These are phyloP conservation scores for Macrotus californicus DNA, from an alignment of 2,113 vertebrate genomes.

Conservation along the genomic window DNA sequence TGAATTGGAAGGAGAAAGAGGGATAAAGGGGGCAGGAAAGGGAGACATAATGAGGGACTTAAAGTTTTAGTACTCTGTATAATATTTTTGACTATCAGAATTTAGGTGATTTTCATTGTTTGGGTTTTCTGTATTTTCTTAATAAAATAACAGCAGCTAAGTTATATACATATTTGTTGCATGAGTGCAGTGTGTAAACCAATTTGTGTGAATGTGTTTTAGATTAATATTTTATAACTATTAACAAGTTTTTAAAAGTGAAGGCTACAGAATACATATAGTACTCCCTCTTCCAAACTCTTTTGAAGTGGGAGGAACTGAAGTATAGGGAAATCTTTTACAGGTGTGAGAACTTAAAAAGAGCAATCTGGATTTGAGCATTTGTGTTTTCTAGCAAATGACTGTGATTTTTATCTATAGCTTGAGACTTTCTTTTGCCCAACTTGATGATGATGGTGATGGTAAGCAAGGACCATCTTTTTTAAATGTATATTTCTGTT, in stretches of 20 bases:
- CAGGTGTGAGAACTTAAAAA: not conserved
- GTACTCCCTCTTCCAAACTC: not conserved
- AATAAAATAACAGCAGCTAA: not conserved
- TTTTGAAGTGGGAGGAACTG: not conserved
- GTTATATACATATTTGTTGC: not conserved
- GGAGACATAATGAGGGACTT: not conserved
- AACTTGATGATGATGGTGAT: not conserved
- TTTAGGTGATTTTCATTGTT: not conserved
- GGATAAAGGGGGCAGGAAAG: not conserved
- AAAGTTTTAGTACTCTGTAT: not conserved
- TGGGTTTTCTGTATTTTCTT: not conserved
- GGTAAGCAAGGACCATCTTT: not conserved
- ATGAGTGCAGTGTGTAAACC: not conserved
- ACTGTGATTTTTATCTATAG: not conserved
- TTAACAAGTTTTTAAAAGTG: not conserved
- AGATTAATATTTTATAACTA: not conserved
- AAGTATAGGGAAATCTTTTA: not conserved
- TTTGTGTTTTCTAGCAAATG: conserved; percentile 11
- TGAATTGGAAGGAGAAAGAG: not conserved
- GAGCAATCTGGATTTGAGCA: not conserved
- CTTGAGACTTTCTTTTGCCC: not conserved
- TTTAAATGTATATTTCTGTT: not conserved
- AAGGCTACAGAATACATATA: not conserved
- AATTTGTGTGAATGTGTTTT: not conserved
- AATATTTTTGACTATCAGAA: not conserved